Conservation (phyloP, 1,140 invertebrate genomes). For the Venustaconcha ellipsiformis region DNA sequence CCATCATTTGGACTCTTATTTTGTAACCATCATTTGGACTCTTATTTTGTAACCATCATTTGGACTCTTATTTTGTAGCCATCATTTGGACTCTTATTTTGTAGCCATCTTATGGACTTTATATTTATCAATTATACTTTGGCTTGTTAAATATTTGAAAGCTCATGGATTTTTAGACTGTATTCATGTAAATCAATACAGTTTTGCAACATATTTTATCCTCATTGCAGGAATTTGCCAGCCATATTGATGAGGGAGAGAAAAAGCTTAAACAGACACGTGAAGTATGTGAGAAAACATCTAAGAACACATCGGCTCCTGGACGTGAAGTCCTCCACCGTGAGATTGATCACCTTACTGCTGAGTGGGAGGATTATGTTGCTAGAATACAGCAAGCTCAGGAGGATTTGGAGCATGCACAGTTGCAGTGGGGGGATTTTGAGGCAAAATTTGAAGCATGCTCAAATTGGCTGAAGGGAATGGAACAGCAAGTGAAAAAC, state of each 20-base stretch:
- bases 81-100: no score
- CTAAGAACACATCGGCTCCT: slow-evolving; percentile 81
- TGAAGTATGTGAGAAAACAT: slow-evolving; percentile 77
- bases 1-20: no score
- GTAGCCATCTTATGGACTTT: no score
- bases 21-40: no score
- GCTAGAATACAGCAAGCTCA: slow-evolving; percentile 62
- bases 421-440: slow-evolving; percentile 89
- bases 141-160: no score
- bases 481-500: slow-evolving; percentile 86
- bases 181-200: neutral
- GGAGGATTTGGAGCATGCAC: slow-evolving; percentile 76
- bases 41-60: no score
- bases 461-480: slow-evolving; percentile 85
- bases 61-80: no score
- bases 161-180: neutral
- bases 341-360: slow-evolving; percentile 76
- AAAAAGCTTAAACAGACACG: slow-evolving; percentile 79
- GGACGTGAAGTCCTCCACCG: slow-evolving; percentile 76
- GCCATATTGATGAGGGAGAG: slow-evolving; percentile 79
- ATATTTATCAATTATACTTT: no score
- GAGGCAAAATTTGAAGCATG: slow-evolving; percentile 83
- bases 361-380: slow-evolving; percentile 74
- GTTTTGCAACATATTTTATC: slow-evolving; percentile 1
- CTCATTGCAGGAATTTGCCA: slow-evolving; percentile 73